These are phyloP conservation scores for Octomys mimax DNA, from an alignment of 2,797 vertebrate species.

Conservation along the genomic window DNA sequence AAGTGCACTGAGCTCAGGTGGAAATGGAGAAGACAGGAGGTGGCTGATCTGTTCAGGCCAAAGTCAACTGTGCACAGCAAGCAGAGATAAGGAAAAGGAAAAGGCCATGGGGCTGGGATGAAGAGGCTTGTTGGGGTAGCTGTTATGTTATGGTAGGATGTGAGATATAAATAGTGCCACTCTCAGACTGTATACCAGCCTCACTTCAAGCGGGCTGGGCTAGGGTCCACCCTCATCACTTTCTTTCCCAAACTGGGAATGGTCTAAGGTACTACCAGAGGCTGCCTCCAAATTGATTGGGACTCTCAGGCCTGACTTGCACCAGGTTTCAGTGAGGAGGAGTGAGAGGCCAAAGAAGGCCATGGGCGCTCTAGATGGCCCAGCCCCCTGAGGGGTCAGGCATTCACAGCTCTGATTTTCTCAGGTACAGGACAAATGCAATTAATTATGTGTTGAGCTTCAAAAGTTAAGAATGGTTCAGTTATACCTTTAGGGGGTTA, in stretches of 20 bases:
- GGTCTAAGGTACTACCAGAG: neutral
- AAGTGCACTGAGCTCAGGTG: neutral
- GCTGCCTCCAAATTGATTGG: neutral
- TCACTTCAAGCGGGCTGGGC: accelerated
- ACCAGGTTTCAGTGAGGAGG: neutral
- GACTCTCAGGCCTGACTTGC: neutral
- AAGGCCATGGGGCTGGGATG: neutral
- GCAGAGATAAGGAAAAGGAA: neutral
- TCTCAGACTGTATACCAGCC: neutral
- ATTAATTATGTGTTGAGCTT: neutral
- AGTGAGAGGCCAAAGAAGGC: neutral
- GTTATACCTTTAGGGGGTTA: neutral
- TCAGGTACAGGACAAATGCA: neutral
- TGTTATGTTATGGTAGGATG: accelerated
- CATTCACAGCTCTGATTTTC: neutral
- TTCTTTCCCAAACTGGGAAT: neutral
- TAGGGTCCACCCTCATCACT: accelerated
- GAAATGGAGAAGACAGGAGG: neutral
- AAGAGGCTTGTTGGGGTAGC: neutral
- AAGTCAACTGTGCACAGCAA: neutral
- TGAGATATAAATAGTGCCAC: accelerated
- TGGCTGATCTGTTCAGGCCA: no score
- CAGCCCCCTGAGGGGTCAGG: neutral
- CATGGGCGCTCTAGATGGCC: neutral
- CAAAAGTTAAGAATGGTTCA: neutral